Evolutionary conservation across 2,888 invertebrate species (phyloP), one percentile per base, ranked within the genome.

Genomic region (Euplexia lucipara): DNA sequence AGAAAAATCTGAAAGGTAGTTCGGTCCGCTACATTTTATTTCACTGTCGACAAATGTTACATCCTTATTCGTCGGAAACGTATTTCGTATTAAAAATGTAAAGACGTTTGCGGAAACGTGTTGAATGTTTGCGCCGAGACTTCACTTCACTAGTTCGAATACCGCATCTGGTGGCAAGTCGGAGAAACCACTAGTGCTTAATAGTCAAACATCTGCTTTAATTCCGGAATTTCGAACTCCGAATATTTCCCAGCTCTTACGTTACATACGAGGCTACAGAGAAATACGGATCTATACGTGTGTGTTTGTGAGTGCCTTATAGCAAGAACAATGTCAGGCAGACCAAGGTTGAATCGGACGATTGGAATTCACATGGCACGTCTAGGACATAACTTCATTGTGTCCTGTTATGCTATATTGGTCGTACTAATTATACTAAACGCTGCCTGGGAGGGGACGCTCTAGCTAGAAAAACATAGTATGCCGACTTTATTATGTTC

Each of bases 31-130:
- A 76, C 49, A 76, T 69, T 69, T 45, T 72, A 71, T 66, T 63
- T 63, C 39, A 39, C 57, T n/a, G 64, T 70, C 62, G 66, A 73
- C 77, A 76, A 71, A 60, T 73, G 73, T 52, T 66, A 54, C 56
- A 45, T 42, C 41, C 52, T 56, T 59, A 67, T 58, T 58, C 71
- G 64, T 49, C 52, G 37, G 18, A 8, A 58, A 53, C 45, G 60
- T 49, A 37, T 26, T 45, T 35, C 18, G 62, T 68, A 63, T 72
- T 68, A 63, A 72, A 69, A 63, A 69, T 76, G 62, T 63, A 66
- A 62, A 62, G 54, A 59, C 18, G 63, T 63, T 60, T 58, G 47
- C 53, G 45, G 45, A 63, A 51, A 66, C 41, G 44, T 57, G 60
- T 63, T 42, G 57, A 63, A 69, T 77, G 66, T 69, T 73, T 73